phyloP scores from a whole-genome alignment of 2,797 vertebrate genomes.

The Miichthys miiuy region DNA sequence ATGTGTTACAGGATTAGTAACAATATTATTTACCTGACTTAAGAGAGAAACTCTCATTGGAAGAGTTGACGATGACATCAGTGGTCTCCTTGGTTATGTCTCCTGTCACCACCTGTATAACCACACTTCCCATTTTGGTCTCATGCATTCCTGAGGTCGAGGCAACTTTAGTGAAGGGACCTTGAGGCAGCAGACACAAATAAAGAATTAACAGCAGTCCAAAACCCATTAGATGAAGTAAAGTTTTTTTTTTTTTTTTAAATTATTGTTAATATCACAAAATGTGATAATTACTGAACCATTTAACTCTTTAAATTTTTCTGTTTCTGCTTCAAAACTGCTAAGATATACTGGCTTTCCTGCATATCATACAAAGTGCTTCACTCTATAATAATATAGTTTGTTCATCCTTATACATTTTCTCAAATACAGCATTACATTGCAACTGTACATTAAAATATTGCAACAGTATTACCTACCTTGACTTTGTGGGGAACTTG shows the following conservation, averaged over 20 bases:
- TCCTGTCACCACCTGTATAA: constrained; percentile 84
- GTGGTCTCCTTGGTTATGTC: constrained; percentile 90
- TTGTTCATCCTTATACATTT: neutral
- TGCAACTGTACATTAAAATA: neutral
- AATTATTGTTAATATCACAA: neutral
- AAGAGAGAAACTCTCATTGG: constrained; percentile 83
- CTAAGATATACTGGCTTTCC: no score
- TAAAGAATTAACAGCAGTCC: neutral
- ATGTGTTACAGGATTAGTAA: neutral
- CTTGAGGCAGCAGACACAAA: constrained; percentile 48
- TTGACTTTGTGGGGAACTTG: constrained; percentile 42
- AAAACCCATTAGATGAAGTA: neutral
- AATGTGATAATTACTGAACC: neutral
- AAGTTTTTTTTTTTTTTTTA: neutral
- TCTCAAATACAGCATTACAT: no score
- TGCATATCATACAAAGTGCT: no score
- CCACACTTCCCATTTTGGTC: constrained; percentile 86
- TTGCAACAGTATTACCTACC: constrained; percentile 42
- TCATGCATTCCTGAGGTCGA: constrained; percentile 76
- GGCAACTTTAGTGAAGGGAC: constrained; percentile 76
- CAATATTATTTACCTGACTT: constrained; percentile 83
- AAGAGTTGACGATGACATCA: constrained; percentile 92
- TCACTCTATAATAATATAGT: neutral
- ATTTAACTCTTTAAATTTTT: neutral
- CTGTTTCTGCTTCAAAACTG: neutral